Conservation (phyloP, 1,140 invertebrate genomes). For the Caenorhabditis remanei region DNA sequence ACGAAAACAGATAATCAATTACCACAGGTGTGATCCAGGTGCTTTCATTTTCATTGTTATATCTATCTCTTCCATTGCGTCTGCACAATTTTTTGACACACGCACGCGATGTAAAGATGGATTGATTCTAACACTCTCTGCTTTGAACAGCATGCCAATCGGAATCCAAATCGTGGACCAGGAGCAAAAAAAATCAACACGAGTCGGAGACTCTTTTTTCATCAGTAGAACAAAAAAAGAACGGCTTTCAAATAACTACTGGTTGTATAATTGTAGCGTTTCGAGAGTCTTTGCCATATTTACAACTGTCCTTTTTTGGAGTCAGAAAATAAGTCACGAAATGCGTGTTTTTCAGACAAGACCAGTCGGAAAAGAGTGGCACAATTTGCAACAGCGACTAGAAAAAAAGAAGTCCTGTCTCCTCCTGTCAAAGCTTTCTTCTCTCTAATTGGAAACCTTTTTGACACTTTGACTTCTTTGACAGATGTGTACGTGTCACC, state of each 20-base stretch:
- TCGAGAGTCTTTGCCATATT: constrained; percentile 37
- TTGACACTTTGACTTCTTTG: constrained; percentile 53
- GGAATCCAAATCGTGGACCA: constrained; percentile 9
- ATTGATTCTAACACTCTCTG: constrained; percentile 50
- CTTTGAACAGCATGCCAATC: constrained; percentile 51
- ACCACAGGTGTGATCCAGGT: constrained; percentile 52
- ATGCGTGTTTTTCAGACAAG: background rate
- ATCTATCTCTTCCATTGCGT: constrained; percentile 13
- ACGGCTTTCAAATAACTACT: constrained; percentile 26
- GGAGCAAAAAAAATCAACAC: background rate
- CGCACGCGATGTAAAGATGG: constrained; percentile 54
- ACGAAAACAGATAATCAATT: constrained; percentile 57
- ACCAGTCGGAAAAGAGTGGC: constrained; percentile 8
- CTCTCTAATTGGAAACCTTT: constrained; percentile 46
- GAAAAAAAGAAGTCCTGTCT: background rate
- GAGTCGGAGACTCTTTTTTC: background rate
- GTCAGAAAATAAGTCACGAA: constrained; percentile 44
- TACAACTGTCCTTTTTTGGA: constrained; percentile 31
- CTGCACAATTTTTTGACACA: constrained; percentile 50
- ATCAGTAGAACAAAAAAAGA: background rate
- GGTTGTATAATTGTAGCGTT: constrained; percentile 46
- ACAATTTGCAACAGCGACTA: constrained; percentile 30
- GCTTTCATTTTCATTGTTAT: constrained; percentile 46
- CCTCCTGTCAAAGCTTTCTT: constrained; percentile 8
- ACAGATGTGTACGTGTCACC: constrained; percentile 44